Evolutionary conservation across 2,888 invertebrate genomes (phyloP).

Genomic region (Laothoe populi): DNA sequence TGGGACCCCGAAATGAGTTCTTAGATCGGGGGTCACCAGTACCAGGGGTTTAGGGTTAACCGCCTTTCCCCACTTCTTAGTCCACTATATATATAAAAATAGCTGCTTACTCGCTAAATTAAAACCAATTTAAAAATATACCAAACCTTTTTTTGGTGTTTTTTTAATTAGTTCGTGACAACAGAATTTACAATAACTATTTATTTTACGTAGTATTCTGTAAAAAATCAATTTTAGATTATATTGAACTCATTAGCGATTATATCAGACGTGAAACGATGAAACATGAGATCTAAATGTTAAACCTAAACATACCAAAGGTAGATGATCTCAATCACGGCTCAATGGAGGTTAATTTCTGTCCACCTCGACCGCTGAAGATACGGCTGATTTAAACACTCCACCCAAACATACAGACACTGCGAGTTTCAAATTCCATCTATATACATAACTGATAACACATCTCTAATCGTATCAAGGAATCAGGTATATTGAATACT

Average conservation of each 20-base stretch:
- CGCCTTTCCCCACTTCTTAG: too few species aligned
- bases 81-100: too few species aligned
- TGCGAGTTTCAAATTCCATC: constrained; percentile 23
- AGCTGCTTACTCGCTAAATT: too few species aligned
- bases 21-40: too few species aligned
- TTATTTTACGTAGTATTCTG: too few species aligned
- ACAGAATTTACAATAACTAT: too few species aligned
- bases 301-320: neutral
- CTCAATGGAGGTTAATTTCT: constrained; percentile 21
- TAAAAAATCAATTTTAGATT: neutral
- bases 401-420: constrained; percentile 17
- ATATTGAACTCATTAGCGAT: neutral
- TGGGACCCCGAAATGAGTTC: too few species aligned
- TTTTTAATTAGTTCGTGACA: too few species aligned
- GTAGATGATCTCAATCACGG: constrained; percentile 19
- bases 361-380: constrained; percentile 5
- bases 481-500: constrained; percentile 8
- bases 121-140: too few species aligned
- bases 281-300: neutral
- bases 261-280: too few species aligned
- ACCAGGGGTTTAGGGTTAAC: too few species aligned
- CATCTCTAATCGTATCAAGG: constrained; percentile 29
- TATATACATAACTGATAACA: constrained; percentile 23
- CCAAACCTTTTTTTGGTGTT: too few species aligned
- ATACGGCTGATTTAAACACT: constrained; percentile 22